Evolutionary conservation across 2,113 vertebrate genomes (phyloP), one percentile per base, ranked within the genome.

Genomic region (Paradisaea rubra): DNA sequence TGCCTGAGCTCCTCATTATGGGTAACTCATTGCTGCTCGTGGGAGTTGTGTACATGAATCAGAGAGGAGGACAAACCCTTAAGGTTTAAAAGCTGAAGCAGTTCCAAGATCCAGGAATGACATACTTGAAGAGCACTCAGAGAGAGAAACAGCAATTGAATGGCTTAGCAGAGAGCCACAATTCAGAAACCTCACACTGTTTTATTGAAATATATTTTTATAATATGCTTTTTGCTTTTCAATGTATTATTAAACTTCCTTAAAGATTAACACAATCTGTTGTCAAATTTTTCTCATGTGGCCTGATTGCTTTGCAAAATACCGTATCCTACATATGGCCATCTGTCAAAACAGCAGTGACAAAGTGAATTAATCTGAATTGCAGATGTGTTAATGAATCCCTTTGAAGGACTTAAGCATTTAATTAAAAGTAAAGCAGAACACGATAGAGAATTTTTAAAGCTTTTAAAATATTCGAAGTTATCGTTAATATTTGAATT

Each of bases 381-480:
- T 97, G 90, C 89, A 98, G 95, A 96, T 96, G 94, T 97, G 96
- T 97, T 97, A 89, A 96, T 96, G 95, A 97, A 94, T 95, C 93
- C 95, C 91, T 97, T 93, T 96, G 97, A 97, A 97, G 91, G 90
- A 86, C 90, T 97, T 97, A 95, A 88, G 84, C 90, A 77, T 97
- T 97, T 97, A 97, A 97, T 98, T 97, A 97, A 97, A 98, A 97
- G 93, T 95, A 95, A 96, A 96, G 94, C 90, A 91, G 83, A 91
- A 80, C 49, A 81, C 1, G 92, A 84, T 93, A 88, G 94, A 96
- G 84, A 91, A 93, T 83, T 95, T 95, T 88, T 90, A 89, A 94
- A 94, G 85, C 82, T 95, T 97, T 94, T 94, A 93, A 95, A 96
- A 95, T 97, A 95, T 89, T 94, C 49, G 20, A 72, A 91, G 77